Base-by-base conservation (phyloP, 2,113 vertebrate genomes). In the Python bivittatus region DNA sequence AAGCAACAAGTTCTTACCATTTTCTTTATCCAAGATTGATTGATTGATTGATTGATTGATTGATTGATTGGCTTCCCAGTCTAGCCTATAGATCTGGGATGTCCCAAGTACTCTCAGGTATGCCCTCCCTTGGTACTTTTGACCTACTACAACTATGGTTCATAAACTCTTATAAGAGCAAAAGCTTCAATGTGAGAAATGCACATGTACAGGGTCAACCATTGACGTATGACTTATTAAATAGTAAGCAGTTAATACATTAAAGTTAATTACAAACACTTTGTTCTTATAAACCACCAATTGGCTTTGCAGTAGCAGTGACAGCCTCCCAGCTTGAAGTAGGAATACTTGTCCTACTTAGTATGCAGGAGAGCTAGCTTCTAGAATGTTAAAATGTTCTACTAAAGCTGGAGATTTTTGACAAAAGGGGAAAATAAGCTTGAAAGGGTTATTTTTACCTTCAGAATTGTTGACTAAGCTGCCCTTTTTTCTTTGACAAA, bases 401-500 rank as follows among this genome's bases (percentile, higher is more conserved):
- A 29, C 44, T 56, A 29, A 42, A 92, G 64, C 79, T 42, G 61
- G 60, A 64, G 72, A 54, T 89, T 89, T 85, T 57, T 64, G 58
- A 29, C n/a, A 89, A 89, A 85, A 83, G 53, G 56, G 53, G n/a
- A 64, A 60, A 85, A 61, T 52, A 92, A 85, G 91, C 88, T 85
- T 48, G 25, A 85, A 89, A 33, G 57, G 15, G 23, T 64, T 92
- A 85, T 89, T 89, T 92, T 54, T 84, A 88, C 54, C 38, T 64
- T 27, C 5, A 15, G 79, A 89, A 54, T 89, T 92, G 88, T 92
- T 89, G 23, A n/a, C 88, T 85, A 42, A 56, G 84, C 79, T 89
- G 57, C 88, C 79, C 79, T 64, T 84, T 92, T 92, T 89, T 89
- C 91, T 64, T 54, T 89, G 88, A 54, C 57, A 92, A 92, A 85